Evolutionary conservation across 2,888 invertebrate species (phyloP).

Genomic region (Nymphalis polychloros): DNA sequence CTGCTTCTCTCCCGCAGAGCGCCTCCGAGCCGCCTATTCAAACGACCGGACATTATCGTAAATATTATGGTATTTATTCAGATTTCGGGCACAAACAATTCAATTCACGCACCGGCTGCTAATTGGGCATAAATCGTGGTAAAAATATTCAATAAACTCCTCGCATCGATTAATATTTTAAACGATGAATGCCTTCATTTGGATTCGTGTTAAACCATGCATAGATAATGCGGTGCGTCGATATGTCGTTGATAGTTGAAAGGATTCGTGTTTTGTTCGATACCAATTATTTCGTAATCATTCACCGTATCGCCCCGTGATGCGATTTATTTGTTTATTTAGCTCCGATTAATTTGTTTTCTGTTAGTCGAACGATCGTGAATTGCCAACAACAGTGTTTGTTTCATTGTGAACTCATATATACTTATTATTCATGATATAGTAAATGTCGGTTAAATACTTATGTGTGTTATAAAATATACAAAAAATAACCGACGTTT

Average conservation of each 20-base stretch:
- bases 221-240: conserved; percentile 64
- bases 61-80: conserved; percentile 81
- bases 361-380: conserved; percentile 42
- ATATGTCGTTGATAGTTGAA: conserved; percentile 61
- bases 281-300: conserved; percentile 41
- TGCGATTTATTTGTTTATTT: conserved; percentile 49
- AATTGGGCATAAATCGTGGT: conserved; percentile 79
- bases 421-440: conserved; percentile 5
- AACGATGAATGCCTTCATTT: conserved; percentile 72
- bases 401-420: conserved; percentile 19
- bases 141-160: conserved; percentile 78
- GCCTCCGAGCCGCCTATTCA: conserved; percentile 66
- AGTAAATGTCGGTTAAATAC: neutral
- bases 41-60: conserved; percentile 76
- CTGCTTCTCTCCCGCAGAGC: conserved; percentile 62
- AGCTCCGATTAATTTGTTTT: conserved; percentile 54
- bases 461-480: conserved; percentile 6
- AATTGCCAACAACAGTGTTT: conserved; percentile 29
- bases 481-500: conserved; percentile 48
- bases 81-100: conserved; percentile 79
- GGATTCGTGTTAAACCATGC: conserved; percentile 67
- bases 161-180: conserved; percentile 75
- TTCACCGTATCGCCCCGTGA: conserved; percentile 46
- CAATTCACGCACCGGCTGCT: conserved; percentile 78
- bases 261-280: conserved; percentile 55